Percentiles rank a stretch among this genome's conserved stretches.
phyloP scores from a whole-genome alignment of 2,797 vertebrate species.

The Myotis vivesi region DNA sequence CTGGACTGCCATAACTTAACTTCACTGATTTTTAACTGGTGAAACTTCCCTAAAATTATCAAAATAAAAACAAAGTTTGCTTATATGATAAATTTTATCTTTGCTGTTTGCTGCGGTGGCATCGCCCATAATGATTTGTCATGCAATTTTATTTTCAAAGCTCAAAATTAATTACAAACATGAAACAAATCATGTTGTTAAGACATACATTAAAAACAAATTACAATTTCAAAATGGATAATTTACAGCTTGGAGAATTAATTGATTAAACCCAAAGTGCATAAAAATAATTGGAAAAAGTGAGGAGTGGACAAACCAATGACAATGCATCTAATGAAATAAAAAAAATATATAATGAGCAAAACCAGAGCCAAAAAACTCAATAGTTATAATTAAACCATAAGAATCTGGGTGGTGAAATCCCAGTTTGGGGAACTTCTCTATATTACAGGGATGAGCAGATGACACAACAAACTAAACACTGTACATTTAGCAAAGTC shows the following conservation, averaged over 20 bases:
- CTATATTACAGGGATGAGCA: background rate
- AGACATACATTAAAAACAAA: constrained; percentile 83
- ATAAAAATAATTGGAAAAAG: constrained; percentile 78
- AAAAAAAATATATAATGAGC: constrained; percentile 39
- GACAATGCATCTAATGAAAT: constrained; percentile 64
- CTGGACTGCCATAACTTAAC: background rate
- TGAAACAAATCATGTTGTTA: constrained; percentile 82
- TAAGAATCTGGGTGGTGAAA: constrained; percentile 15
- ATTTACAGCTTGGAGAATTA: constrained; percentile 80
- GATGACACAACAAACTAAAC: background rate
- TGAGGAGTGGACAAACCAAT: constrained; percentile 65
- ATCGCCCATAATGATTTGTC: constrained; percentile 76
- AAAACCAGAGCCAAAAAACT: constrained; percentile 27
- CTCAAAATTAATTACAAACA: constrained; percentile 85
- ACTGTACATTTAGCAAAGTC: background rate
- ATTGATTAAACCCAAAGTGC: constrained; percentile 81
- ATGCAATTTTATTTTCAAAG: constrained; percentile 83
- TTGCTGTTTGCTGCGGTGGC: constrained; percentile 65
- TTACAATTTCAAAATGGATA: constrained; percentile 81
- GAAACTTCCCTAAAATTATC: constrained; percentile 24
- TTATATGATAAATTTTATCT: constrained; percentile 70
- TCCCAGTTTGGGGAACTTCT: background rate
- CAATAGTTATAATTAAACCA: constrained; percentile 60
- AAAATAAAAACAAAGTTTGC: constrained; percentile 66
- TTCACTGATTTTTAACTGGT: background rate